These are phyloP conservation scores for Gymnobelideus leadbeateri DNA, from an alignment of 2,113 vertebrate species.

Conservation along the genomic window DNA sequence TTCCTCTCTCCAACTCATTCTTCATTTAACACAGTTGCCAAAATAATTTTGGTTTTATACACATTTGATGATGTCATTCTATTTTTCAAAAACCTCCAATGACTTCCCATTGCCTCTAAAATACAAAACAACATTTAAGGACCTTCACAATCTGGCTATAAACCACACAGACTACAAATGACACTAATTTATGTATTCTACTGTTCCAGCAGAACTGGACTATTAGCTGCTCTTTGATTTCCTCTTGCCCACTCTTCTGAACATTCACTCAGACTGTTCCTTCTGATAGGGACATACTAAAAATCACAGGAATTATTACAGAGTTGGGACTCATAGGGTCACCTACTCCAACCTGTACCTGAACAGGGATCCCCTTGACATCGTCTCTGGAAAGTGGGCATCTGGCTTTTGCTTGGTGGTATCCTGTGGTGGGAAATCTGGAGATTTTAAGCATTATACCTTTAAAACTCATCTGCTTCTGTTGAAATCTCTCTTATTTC, in stretches of 20 bases:
- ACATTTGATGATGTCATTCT: background rate
- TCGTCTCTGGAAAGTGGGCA: background rate
- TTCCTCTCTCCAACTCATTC: background rate
- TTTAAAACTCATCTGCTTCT: background rate
- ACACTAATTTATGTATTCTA: background rate
- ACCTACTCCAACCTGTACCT: background rate
- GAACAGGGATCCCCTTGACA: background rate
- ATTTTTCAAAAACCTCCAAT: background rate
- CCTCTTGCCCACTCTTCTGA: background rate
- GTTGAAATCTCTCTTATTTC: background rate
- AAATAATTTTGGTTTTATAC: background rate
- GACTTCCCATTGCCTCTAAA: background rate
- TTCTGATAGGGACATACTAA: background rate
- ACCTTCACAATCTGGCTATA: background rate
- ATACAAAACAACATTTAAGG: background rate
- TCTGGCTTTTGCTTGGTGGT: background rate
- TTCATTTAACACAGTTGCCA: background rate
- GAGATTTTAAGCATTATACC: background rate
- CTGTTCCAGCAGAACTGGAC: background rate
- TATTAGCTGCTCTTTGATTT: background rate
- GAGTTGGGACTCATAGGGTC: background rate
- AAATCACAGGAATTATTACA: background rate
- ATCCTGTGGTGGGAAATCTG: background rate
- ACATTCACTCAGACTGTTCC: background rate
- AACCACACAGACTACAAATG: background rate